A percentile compares a stretch with the other conserved stretches of the same genome.
Evolutionary conservation across 2,113 vertebrate species (phyloP).

Genomic region (Pygoscelis adeliae): DNA sequence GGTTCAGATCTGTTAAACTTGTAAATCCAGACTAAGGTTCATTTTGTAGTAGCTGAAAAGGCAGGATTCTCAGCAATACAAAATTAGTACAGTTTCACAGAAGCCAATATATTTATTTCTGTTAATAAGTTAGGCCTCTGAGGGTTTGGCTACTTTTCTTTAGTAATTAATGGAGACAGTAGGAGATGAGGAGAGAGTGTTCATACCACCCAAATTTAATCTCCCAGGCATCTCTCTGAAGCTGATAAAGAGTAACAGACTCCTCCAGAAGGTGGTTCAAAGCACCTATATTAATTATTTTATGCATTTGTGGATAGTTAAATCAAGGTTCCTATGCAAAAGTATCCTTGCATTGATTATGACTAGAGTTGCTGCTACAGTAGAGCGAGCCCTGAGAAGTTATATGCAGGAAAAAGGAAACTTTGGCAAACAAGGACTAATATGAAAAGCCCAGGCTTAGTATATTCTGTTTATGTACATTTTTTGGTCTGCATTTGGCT

Average conservation of each 20-base stretch:
- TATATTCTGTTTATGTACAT: neutral
- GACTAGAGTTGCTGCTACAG: neutral
- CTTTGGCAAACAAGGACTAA: neutral
- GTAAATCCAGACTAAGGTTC: neutral
- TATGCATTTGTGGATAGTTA: neutral
- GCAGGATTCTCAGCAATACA: neutral
- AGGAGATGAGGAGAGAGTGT: neutral
- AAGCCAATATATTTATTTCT: neutral
- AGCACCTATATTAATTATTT: conserved; percentile 11
- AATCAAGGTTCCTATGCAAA: neutral
- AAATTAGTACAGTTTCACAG: neutral
- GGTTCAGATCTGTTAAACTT: neutral
- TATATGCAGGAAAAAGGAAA: neutral
- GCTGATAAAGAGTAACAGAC: conserved; percentile 4
- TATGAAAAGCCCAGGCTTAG: neutral
- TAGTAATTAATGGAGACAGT: neutral
- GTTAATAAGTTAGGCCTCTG: neutral
- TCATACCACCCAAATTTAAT: conserved; percentile 61
- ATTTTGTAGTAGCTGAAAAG: neutral
- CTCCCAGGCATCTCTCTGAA: conserved; percentile 53
- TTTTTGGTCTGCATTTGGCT: neutral
- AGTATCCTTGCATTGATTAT: neutral
- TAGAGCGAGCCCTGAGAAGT: neutral
- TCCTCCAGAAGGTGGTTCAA: conserved; percentile 34
- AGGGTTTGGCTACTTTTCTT: conserved; percentile 27